Evolutionary conservation across 2,797 vertebrate species (phyloP), one percentile per base, ranked within the genome.

Genomic region (Protosalanx chinensis): DNA sequence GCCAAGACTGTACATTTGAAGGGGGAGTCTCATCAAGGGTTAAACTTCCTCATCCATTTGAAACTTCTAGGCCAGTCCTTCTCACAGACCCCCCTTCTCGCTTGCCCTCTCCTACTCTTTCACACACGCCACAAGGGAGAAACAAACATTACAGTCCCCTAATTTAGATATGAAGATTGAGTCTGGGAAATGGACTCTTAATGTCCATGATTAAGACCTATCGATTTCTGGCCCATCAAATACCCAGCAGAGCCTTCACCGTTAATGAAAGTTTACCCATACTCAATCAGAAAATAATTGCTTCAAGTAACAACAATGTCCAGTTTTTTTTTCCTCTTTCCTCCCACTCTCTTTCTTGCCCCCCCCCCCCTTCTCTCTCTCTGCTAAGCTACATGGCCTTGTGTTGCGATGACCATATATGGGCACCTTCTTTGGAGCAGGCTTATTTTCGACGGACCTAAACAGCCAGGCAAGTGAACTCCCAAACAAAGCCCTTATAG

Each of bases 401-500:
- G 78, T 92, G 91, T 88, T 88, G 86, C 0, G 72, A 93, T 95
- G 90, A 91, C 97, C 97, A 96, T 98, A 97, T 96, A 98, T 91
- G 97, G 97, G 68, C 87, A 90, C 88, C 93, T 96, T 95, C 93
- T 93, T 88, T 90, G 92, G 88, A 87, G 93, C 91, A 88, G 84
- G 88, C 80, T 82, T 87, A 89, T 79, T 91, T 93, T 92, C 86
- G 86, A 69, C 60, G 30, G 88, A 91, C 87, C 90, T 93, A 94
- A 94, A 96, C 95, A 95, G 93, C 93, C 88, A 93, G 88, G 93
- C 94, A 91, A 94, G 92, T 92, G 91, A 91, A 95, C 89, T 91
- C 91, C 95, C 94, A 96, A 97, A 96, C 95, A 96, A 96, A 95
- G 94, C 92, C 97, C 97, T 95, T 98, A 94, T 98, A 98, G 94